Percentiles rank a stretch among this genome's conserved stretches.
These are phyloP conservation scores for Phainopepla nitens DNA, from an alignment of 2,113 vertebrate genomes.

Conservation along the genomic window DNA sequence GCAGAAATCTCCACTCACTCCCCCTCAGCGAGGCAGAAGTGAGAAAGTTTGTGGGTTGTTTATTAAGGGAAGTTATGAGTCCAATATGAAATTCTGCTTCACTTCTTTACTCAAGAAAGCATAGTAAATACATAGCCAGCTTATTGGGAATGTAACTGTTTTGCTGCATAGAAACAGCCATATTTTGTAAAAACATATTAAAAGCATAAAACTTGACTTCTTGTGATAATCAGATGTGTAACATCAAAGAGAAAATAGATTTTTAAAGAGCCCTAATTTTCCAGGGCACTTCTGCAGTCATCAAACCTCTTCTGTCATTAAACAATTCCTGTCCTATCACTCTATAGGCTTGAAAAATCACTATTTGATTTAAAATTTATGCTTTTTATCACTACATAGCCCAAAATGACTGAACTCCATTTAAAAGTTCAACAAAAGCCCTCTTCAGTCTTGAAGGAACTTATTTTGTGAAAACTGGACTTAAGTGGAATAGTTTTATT, in stretches of 20 bases:
- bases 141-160: not conserved
- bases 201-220: not conserved
- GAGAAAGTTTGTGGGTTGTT: not conserved
- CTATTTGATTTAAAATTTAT: not conserved
- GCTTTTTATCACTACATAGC: not conserved
- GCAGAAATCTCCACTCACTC: not conserved
- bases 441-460: not conserved
- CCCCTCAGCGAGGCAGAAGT: not conserved
- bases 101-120: not conserved
- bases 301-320: not conserved
- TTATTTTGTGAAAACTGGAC: not conserved
- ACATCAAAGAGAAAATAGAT: not conserved
- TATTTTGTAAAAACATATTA: not conserved
- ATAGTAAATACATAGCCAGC: not conserved
- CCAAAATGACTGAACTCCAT: not conserved
- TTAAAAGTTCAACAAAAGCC: not conserved
- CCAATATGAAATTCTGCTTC: not conserved
- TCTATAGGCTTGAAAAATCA: not conserved
- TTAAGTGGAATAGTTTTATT: not conserved
- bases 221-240: not conserved
- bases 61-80: not conserved
- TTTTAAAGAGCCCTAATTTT: not conserved
- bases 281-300: not conserved
- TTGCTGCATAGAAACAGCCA: not conserved
- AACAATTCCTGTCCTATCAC: not conserved